Percentiles rank a stretch among this genome's conserved stretches.
Conservation (phyloP, 2,888 invertebrate species). For the Ophion ellenae region DNA sequence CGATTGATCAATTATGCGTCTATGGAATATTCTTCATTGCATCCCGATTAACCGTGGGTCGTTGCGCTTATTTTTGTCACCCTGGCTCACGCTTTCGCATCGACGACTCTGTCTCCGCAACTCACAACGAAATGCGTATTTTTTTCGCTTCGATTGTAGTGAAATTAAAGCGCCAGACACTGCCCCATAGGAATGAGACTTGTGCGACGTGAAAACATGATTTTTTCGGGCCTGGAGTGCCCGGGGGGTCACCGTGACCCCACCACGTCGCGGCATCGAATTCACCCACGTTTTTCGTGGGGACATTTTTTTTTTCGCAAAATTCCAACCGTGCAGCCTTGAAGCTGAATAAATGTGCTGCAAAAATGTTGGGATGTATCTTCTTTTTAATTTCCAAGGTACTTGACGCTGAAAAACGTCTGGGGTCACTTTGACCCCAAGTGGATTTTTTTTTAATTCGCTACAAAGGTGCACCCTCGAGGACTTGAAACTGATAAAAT, state of each 20-base stretch:
- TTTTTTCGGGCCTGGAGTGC: not conserved
- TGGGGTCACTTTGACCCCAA: not conserved
- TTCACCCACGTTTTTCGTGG: not conserved
- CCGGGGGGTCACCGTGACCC: not conserved
- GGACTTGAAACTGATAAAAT: not conserved
- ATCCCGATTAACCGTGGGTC: not conserved
- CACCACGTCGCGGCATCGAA: not conserved
- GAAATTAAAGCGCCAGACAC: not conserved
- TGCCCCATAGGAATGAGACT: not conserved
- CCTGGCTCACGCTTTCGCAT: not conserved
- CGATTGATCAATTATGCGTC: too few species aligned
- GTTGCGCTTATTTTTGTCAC: not conserved
- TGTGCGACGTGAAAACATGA: not conserved
- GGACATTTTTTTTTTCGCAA: not conserved
- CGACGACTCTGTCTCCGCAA: not conserved
- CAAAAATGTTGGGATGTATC: not conserved
- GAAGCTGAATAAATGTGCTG: not conserved
- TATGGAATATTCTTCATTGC: too few species aligned
- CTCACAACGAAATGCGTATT: too few species aligned
- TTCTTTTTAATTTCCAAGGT: not conserved
- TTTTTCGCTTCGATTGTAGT: too few species aligned
- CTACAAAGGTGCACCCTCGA: not conserved
- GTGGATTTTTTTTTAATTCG: not conserved
- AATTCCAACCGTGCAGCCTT: not conserved
- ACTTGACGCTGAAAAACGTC: not conserved